Percentiles rank a stretch among this genome's conserved stretches.
phyloP scores from a whole-genome alignment of 30 jellyfish, hydroid and myxozoan species.

The Aurelia sp. region DNA sequence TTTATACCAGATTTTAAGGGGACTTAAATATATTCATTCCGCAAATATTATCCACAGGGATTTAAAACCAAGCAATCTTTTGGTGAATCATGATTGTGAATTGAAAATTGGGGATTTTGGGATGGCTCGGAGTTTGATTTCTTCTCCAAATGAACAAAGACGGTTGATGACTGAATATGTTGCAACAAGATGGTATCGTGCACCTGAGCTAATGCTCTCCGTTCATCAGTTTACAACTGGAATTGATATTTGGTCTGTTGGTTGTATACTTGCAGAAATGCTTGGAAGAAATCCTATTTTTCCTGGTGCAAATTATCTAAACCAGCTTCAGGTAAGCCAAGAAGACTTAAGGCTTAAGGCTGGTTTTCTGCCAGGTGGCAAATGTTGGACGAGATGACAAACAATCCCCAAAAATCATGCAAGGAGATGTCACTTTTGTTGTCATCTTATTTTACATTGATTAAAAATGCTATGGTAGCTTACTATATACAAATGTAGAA shows the following conservation, averaged over 20 bases:
- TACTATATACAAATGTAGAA: no score
- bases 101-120: constrained; percentile 96
- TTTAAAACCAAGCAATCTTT: constrained; percentile 90
- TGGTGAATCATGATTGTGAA: constrained; percentile 90
- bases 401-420: no score
- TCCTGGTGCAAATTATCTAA: constrained; percentile 94
- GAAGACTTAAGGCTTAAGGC: neutral
- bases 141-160: constrained; percentile 92
- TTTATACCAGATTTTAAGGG: constrained; percentile 84
- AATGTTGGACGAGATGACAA: no score
- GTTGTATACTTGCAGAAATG: constrained; percentile 96
- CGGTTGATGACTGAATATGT: constrained; percentile 96
- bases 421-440: no score
- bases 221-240: constrained; percentile 92
- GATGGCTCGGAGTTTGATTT: constrained; percentile 91
- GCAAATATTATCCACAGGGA: constrained; percentile 96
- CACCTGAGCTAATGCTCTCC: constrained; percentile 96
- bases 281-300: constrained; percentile 86
- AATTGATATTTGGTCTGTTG: constrained; percentile 97
- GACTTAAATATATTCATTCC: constrained; percentile 91
- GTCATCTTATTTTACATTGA: no score
- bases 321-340: constrained; percentile 88
- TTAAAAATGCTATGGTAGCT: no score
- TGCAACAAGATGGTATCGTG: constrained; percentile 98
- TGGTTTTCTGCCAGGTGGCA: no score